Evolutionary conservation across 2,797 vertebrate species (phyloP).

Genomic region (Anguilla marmorata): DNA sequence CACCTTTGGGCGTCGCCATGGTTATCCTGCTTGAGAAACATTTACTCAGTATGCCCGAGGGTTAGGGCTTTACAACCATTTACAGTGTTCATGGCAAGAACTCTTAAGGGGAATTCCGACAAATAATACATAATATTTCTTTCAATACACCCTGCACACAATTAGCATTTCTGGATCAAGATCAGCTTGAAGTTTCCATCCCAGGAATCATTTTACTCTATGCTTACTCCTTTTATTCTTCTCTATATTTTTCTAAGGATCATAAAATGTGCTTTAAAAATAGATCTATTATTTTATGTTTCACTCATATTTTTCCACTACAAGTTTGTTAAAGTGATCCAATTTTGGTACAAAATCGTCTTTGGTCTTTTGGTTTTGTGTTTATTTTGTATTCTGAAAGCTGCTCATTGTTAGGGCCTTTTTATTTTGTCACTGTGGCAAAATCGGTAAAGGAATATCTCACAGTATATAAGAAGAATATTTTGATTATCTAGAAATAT

Average conservation of each 20-base stretch:
- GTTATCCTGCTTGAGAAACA: background rate
- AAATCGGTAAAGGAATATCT: too few species aligned
- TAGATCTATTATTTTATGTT: background rate
- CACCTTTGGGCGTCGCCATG: slow-evolving; percentile 9
- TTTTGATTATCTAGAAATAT: too few species aligned
- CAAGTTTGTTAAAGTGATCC: background rate
- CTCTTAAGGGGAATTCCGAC: background rate
- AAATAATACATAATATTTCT: background rate
- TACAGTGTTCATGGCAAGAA: too few species aligned
- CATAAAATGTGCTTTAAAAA: background rate
- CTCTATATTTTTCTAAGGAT: background rate
- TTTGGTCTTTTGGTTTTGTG: too few species aligned
- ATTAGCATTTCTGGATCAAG: background rate
- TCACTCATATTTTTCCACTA: background rate
- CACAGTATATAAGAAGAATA: too few species aligned
- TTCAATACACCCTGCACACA: background rate
- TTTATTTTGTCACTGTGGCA: too few species aligned
- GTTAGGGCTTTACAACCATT: background rate
- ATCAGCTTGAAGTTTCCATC: background rate
- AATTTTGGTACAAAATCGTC: too few species aligned
- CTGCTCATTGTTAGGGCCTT: too few species aligned
- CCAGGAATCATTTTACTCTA: background rate
- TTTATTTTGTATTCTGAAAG: too few species aligned
- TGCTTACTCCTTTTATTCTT: background rate
- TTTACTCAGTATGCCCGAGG: too few species aligned